Conservation (phyloP, 2,113 vertebrate species). For the Gobiocypris rarus region DNA sequence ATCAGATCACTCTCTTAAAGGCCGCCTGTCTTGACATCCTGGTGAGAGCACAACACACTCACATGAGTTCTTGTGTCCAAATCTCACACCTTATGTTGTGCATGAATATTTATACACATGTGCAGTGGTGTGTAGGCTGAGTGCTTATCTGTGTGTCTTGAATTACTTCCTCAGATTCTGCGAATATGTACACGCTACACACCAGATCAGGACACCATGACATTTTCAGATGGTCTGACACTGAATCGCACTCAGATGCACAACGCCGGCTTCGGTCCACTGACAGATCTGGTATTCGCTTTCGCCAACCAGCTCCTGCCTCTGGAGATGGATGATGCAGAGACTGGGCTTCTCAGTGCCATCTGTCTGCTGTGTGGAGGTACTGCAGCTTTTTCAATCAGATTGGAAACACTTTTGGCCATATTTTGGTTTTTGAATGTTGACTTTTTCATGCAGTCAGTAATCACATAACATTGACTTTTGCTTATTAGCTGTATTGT, state of each 20-base stretch:
- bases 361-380: conserved; percentile 97
- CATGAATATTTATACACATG: background rate
- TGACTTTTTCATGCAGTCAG: background rate
- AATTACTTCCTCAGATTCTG: conserved; percentile 66
- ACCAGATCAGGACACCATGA: conserved; percentile 83
- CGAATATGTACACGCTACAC: conserved; percentile 79
- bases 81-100: background rate
- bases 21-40: conserved; percentile 77
- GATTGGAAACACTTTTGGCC: background rate
- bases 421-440: background rate
- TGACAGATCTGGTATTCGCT: conserved; percentile 79
- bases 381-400: conserved; percentile 61
- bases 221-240: conserved; percentile 93
- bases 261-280: conserved; percentile 76
- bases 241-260: conserved; percentile 87
- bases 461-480: background rate
- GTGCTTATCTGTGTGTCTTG: too few relatives aligned
- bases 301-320: conserved; percentile 92
- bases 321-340: conserved; percentile 91
- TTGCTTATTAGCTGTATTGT: background rate
- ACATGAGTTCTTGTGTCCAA: background rate
- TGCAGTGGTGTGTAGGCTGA: background rate
- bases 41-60: conserved; percentile 60
- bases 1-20: conserved; percentile 80
- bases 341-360: conserved; percentile 91